Conservation (phyloP, 2,888 invertebrate genomes). For the Deroplatys truncata region DNA sequence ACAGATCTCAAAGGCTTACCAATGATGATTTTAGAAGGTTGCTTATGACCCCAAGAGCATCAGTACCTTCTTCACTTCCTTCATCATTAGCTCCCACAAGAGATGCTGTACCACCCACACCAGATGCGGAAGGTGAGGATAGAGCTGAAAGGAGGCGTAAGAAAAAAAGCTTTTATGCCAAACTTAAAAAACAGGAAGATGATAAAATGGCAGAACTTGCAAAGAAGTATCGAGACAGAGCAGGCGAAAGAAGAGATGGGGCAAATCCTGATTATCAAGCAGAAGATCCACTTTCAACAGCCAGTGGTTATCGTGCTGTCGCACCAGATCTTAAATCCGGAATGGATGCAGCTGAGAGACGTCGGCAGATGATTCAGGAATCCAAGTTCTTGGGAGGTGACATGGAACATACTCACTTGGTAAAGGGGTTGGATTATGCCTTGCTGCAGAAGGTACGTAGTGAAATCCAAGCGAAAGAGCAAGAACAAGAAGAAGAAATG, state of each 20-base stretch:
- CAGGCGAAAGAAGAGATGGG: slow-evolving; percentile 86
- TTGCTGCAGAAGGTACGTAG: slow-evolving; percentile 89
- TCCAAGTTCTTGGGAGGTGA: slow-evolving; percentile 99
- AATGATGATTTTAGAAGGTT: slow-evolving; percentile 97
- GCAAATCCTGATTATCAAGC: slow-evolving; percentile 74
- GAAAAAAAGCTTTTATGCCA: slow-evolving; percentile 93
- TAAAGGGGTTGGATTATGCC: slow-evolving; percentile 93
- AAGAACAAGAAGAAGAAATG: slow-evolving; percentile 78
- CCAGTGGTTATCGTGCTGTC: slow-evolving; percentile 87
- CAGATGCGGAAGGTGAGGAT: slow-evolving; percentile 53
- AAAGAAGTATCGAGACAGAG: slow-evolving; percentile 88
- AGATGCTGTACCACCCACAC: slow-evolving; percentile 34
- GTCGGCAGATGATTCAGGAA: slow-evolving; percentile 93
- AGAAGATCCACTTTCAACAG: slow-evolving; percentile 79
- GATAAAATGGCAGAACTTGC: slow-evolving; percentile 91
- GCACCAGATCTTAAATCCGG: slow-evolving; percentile 94
- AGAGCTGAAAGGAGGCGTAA: slow-evolving; percentile 82
- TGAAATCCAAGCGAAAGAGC: slow-evolving; percentile 78
- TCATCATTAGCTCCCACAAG: slow-evolving; percentile 31
- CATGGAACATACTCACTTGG: slow-evolving; percentile 99
- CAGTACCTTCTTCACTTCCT: slow-evolving; percentile 52
- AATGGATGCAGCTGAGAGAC: slow-evolving; percentile 89
- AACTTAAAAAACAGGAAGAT: slow-evolving; percentile 89
- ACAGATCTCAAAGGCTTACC: slow-evolving; percentile 64
- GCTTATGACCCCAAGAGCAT: slow-evolving; percentile 88